A percentile compares a stretch with the other conserved stretches of the same genome.
phyloP scores from a whole-genome alignment of 2,797 vertebrate species.

The Chromobotia macracanthus region DNA sequence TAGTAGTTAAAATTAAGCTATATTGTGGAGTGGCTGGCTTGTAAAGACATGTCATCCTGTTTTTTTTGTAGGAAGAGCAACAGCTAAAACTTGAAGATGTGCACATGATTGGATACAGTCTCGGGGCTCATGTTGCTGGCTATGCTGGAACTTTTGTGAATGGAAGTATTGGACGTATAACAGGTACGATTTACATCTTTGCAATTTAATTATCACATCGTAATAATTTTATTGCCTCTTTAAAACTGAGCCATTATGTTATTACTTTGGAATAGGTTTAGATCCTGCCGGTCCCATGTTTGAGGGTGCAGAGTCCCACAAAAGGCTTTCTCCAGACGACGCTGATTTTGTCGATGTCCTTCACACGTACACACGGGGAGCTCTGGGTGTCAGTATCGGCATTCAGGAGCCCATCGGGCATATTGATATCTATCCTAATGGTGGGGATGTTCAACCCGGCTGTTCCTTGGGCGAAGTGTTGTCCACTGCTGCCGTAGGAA shows the following conservation, averaged over 20 bases:
- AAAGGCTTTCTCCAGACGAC: constrained; percentile 91
- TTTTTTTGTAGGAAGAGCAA: constrained; percentile 77
- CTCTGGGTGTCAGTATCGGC: constrained; percentile 92
- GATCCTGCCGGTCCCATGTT: constrained; percentile 97
- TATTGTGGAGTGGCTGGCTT: neutral
- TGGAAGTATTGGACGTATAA: constrained; percentile 90
- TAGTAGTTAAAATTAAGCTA: neutral
- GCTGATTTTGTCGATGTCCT: constrained; percentile 95
- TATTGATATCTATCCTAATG: constrained; percentile 94
- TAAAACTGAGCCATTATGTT: neutral
- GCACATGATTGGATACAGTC: constrained; percentile 95
- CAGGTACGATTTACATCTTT: constrained; percentile 75
- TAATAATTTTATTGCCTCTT: neutral
- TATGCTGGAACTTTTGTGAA: constrained; percentile 84
- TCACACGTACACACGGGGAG: constrained; percentile 90
- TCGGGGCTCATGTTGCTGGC: constrained; percentile 93
- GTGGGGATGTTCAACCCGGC: constrained; percentile 92
- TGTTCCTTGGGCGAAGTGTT: constrained; percentile 86
- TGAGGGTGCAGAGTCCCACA: constrained; percentile 82
- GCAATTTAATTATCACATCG: neutral
- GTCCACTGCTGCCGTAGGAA: constrained; percentile 81
- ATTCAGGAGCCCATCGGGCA: constrained; percentile 95
- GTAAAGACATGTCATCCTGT: neutral
- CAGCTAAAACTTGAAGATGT: constrained; percentile 81
- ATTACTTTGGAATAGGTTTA: constrained; percentile 76